Conservation (phyloP, 2,797 vertebrate genomes). For the Lepilemur ruficaudatus region DNA sequence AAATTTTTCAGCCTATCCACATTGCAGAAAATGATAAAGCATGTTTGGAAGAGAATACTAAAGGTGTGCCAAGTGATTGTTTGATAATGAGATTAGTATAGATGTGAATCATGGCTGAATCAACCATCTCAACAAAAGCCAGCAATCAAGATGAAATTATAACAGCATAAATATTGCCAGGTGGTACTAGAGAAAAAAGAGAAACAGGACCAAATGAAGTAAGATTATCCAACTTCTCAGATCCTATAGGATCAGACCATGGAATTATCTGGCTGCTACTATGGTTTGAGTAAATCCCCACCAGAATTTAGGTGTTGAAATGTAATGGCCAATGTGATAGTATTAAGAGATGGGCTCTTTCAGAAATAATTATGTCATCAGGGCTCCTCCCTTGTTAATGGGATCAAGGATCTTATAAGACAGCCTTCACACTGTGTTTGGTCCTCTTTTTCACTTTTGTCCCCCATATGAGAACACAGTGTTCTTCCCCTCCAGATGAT, state of each 20-base stretch:
- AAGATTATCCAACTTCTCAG: not conserved
- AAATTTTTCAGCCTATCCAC: not conserved
- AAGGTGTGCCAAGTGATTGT: not conserved
- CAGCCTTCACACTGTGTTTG: no score
- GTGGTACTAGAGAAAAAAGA: not conserved
- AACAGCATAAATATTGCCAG: not conserved
- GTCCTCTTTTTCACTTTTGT: no score
- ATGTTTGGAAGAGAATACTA: not conserved
- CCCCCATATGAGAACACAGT: not conserved
- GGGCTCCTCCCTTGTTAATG: no score
- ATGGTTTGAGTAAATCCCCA: not conserved
- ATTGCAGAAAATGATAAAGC: not conserved
- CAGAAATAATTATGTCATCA: no score
- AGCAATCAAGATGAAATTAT: not conserved
- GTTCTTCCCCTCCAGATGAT: not conserved
- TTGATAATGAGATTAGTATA: not conserved
- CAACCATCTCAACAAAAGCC: not conserved
- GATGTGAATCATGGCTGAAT: not conserved
- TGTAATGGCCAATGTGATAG: no score
- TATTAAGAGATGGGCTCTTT: no score
- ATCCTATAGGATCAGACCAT: not conserved
- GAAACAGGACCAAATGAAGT: not conserved
- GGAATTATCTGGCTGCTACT: not conserved
- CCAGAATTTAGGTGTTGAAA: no score
- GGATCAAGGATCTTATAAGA: no score